Percentiles rank a stretch among this genome's conserved stretches.
Evolutionary conservation across 2,888 invertebrate species (phyloP).

Genomic region (Pristionchus fissidentatus): DNA sequence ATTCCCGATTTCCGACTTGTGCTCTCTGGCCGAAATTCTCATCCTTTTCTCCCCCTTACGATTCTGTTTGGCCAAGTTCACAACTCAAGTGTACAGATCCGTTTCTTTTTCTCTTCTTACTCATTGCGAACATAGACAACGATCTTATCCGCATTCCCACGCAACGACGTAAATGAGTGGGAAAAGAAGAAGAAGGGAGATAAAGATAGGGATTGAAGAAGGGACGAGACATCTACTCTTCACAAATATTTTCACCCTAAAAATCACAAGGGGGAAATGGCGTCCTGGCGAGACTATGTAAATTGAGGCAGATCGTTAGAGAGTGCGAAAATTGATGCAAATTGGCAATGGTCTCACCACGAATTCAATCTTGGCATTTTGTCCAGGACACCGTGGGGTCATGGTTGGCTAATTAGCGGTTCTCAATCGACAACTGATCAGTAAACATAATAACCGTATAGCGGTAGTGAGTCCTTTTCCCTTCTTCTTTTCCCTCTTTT

Average conservation of each 20-base stretch:
- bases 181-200: neutral
- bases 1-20: neutral
- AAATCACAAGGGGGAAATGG: no score
- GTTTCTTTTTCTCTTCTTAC: conserved; percentile 12
- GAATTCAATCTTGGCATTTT: no score
- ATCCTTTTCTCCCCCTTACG: neutral
- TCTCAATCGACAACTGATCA: neutral
- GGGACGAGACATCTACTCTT: neutral
- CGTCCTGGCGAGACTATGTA: no score
- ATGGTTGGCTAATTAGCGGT: neutral
- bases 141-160: neutral
- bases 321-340: no score
- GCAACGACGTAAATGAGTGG: neutral
- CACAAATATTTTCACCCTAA: no score
- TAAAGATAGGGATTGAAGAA: neutral
- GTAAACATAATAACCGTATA: neutral
- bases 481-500: no score
- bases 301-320: no score
- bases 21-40: neutral
- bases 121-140: neutral
- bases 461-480: no score
- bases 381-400: no score
- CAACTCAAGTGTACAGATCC: neutral
- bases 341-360: no score
- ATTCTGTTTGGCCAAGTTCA: neutral